Evolutionary conservation across 2,888 invertebrate genomes (phyloP).

Genomic region (Epistrophe eligans): DNA sequence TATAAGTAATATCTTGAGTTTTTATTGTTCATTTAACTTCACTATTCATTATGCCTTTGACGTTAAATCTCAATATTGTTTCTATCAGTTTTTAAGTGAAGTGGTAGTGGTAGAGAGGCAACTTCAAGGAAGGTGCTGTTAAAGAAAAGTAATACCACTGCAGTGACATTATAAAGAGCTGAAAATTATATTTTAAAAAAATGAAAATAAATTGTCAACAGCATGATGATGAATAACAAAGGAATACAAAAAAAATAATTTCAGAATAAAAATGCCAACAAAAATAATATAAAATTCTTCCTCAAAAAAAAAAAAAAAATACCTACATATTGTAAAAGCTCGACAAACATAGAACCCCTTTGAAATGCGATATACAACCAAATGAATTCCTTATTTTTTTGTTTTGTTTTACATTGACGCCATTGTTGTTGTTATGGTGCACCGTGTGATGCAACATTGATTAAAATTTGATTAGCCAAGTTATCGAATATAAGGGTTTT

Average conservation of each 20-base stretch:
- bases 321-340: neutral
- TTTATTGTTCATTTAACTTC: neutral
- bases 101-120: too few species aligned
- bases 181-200: neutral
- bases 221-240: conserved; percentile 15
- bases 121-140: neutral
- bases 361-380: neutral
- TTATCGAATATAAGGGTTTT: neutral
- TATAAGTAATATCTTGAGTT: neutral
- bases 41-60: neutral
- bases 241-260: neutral
- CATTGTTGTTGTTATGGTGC: neutral
- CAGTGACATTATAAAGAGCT: neutral
- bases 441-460: neutral
- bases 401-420: neutral
- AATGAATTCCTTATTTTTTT: neutral
- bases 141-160: neutral
- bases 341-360: neutral
- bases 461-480: neutral
- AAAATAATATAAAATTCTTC: neutral
- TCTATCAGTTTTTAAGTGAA: neutral
- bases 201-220: neutral
- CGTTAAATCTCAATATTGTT: neutral
- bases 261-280: neutral
- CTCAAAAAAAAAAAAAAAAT: neutral